phyloP scores from a whole-genome alignment of 1,140 invertebrate species.

The Anoplophora glabripennis region DNA sequence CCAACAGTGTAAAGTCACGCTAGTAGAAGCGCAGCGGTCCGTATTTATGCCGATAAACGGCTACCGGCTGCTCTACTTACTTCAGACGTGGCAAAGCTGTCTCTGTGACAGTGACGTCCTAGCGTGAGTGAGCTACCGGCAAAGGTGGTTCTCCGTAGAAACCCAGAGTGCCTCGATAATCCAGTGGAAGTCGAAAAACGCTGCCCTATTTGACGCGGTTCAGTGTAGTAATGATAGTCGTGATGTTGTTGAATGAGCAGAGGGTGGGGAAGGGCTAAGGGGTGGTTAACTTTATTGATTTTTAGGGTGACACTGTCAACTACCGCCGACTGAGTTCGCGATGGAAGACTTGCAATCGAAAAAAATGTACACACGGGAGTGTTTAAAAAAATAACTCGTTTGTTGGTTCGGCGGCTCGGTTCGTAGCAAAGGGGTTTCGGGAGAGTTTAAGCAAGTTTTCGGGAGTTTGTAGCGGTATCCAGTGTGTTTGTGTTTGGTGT shows the following conservation, averaged over 20 bases:
- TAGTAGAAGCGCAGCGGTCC: constrained; percentile 23
- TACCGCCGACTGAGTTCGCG: constrained; percentile 51
- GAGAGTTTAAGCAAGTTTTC: no score
- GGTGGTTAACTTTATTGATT: constrained; percentile 62
- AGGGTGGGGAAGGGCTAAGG: constrained; percentile 50
- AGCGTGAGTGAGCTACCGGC: no score
- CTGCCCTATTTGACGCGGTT: constrained; percentile 30
- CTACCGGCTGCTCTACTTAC: constrained; percentile 38
- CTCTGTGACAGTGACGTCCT: constrained; percentile 29
- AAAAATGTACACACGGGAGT: constrained; percentile 43
- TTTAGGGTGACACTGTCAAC: constrained; percentile 66
- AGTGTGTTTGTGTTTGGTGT: constrained; percentile 27
- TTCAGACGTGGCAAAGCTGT: constrained; percentile 41
- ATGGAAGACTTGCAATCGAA: no score
- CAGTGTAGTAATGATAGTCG: constrained; percentile 43
- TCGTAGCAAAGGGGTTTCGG: no score
- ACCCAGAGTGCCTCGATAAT: no score
- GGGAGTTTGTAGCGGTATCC: constrained; percentile 1
- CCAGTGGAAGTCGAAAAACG: constrained; percentile 27
- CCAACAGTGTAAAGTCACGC: constrained; percentile 39
- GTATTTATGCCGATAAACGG: constrained; percentile 35
- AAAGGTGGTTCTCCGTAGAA: constrained; percentile 13
- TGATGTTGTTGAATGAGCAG: constrained; percentile 46
- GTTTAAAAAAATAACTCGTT: constrained; percentile 32
- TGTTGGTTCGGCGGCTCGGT: constrained; percentile 5